Percentiles rank a stretch among this genome's conserved stretches.
Evolutionary conservation across 1,140 invertebrate genomes (phyloP).

Genomic region (Cecropterus lyciades): DNA sequence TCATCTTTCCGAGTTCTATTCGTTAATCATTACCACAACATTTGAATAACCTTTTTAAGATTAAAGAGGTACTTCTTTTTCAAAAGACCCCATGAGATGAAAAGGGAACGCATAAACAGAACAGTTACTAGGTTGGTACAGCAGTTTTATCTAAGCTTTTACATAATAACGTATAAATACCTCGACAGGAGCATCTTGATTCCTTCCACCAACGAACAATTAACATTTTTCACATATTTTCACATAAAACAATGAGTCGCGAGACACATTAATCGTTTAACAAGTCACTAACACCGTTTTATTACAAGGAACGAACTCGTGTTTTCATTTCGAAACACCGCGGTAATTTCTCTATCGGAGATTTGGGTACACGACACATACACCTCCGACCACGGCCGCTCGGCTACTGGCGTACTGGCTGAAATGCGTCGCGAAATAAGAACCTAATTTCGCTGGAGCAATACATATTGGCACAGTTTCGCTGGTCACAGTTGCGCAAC

Average conservation of each 20-base stretch:
- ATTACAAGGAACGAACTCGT: slow-evolving; percentile 11
- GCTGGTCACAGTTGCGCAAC: neutral
- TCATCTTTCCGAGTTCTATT: too few species aligned
- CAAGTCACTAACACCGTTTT: slow-evolving; percentile 23
- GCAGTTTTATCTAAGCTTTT: slow-evolving; percentile 2
- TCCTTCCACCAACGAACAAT: slow-evolving; percentile 18
- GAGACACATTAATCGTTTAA: slow-evolving; percentile 8
- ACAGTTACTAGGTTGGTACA: neutral
- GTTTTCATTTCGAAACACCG: slow-evolving; percentile 27
- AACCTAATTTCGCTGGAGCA: slow-evolving; percentile 36
- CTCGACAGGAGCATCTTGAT: slow-evolving; percentile 22
- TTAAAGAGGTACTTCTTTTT: neutral
- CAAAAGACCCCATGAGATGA: neutral
- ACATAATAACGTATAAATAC: slow-evolving; percentile 32
- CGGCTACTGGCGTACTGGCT: slow-evolving; percentile 26
- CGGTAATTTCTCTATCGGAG: slow-evolving; percentile 19
- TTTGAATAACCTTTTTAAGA: neutral
- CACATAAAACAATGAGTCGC: neutral
- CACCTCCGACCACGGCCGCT: slow-evolving; percentile 3
- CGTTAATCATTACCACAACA: too few species aligned
- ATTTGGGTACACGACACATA: neutral
- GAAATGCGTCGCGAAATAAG: slow-evolving; percentile 34
- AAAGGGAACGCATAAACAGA: slow-evolving; percentile 3
- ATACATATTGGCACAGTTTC: slow-evolving; percentile 24
- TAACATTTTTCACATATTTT: slow-evolving; percentile 20